Evolutionary conservation across 1,140 invertebrate species (phyloP).

Genomic region (Callitettix versicolor): DNA sequence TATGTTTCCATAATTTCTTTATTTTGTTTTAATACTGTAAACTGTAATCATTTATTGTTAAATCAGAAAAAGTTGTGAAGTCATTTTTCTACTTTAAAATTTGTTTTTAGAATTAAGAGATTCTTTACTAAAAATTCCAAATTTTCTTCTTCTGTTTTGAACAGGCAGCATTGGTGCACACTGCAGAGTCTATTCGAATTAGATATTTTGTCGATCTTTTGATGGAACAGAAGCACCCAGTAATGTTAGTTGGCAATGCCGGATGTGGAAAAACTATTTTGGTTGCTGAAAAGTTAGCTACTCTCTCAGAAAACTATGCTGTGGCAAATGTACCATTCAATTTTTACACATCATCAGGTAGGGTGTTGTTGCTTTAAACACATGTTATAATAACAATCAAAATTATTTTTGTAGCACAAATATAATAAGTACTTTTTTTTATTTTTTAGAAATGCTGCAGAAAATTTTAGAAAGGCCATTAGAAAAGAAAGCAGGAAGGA

Average conservation of each 20-base stretch:
- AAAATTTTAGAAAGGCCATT: constrained; percentile 89
- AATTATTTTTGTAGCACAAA: no score
- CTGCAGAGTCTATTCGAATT: constrained; percentile 82
- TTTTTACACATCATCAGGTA: constrained; percentile 83
- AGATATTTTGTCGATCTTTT: constrained; percentile 82
- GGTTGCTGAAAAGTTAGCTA: constrained; percentile 71
- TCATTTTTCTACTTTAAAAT: no score
- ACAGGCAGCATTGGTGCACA: constrained; percentile 82
- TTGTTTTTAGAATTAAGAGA: no score
- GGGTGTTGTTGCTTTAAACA: background rate
- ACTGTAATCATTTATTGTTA: no score
- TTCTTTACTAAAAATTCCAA: no score
- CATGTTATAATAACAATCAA: no score
- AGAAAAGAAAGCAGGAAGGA: constrained; percentile 92
- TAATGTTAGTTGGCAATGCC: constrained; percentile 88
- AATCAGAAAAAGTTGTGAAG: no score
- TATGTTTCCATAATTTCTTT: no score
- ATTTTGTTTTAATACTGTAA: no score
- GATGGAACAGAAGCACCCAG: constrained; percentile 76
- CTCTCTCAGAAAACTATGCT: constrained; percentile 75
- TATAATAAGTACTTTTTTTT: background rate
- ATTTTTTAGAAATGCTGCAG: constrained; percentile 75
- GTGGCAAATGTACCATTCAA: constrained; percentile 91
- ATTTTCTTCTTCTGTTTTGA: no score
- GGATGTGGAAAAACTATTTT: constrained; percentile 86